Evolutionary conservation across 2,888 invertebrate species (phyloP), one percentile per base, ranked within the genome.

Genomic region (Temnothorax rugatulus): DNA sequence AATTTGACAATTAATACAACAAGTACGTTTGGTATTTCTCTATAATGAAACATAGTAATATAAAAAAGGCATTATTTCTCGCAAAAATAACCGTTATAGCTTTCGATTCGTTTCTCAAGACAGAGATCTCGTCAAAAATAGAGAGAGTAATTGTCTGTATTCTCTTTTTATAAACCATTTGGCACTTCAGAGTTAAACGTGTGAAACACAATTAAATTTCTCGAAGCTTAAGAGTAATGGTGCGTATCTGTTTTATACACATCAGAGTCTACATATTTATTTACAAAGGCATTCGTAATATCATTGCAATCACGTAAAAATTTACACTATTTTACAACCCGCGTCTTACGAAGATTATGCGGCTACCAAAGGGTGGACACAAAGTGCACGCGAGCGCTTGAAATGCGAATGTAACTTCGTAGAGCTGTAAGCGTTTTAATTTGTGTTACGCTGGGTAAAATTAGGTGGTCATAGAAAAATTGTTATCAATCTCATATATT

Each of bases 261-360:
- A 44, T 44, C 21, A 29, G 11, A 15, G 9, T 44, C 47, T 34
- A 64, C 18, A 13, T 57, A 75, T 89, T 84, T 89, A 87, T 89
- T 89, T 89, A 89, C 87, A 89, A 79, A 63, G 38, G 63, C 69
- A 52, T 34, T 76, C 54, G 34, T 64, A 44, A 41, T 25, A 25
- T 15, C 52, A 64, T 8, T 15, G 81, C 38, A 38, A 25, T 81
- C 38, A 52, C 54, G 47, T 18, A 63, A 8, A 81, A 85, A 85
- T 83, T 54, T 89, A 89, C 77, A 84, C 34, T 83, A 85, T 84
- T 76, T 85, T 89, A 88, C 87, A 88, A 44, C 8, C 7, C 18
- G 41, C 18, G 5, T 38, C 25, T 77, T 41, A 66, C 50, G 38
- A 68, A 59, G 13, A 29, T 21, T 41, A 50, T 75, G n/a, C 29